These are phyloP conservation scores for Mus caroli DNA, from an alignment of 2,797 vertebrate genomes.

Conservation along the genomic window DNA sequence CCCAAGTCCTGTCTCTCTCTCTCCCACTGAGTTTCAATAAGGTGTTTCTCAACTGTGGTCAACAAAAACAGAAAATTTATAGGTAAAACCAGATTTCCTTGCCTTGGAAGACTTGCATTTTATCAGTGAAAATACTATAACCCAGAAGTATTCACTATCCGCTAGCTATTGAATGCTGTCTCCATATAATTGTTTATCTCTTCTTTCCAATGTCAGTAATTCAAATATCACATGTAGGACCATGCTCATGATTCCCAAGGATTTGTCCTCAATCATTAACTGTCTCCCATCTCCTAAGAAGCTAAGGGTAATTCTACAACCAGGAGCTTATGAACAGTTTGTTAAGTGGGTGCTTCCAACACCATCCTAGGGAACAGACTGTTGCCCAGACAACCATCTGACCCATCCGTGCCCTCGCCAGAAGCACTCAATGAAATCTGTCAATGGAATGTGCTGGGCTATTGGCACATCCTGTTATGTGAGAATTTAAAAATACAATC, in stretches of 20 bases:
- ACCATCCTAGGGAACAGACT: conserved; percentile 2
- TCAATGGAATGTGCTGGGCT: neutral
- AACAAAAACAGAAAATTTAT: neutral
- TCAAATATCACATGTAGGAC: neutral
- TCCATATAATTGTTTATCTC: neutral
- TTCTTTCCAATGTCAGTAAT: neutral
- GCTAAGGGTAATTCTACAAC: conserved; percentile 36
- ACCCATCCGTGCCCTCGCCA: neutral
- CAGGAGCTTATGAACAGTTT: conserved; percentile 45
- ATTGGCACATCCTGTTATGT: conserved; percentile 54
- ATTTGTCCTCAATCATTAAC: neutral
- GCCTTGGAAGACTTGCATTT: neutral
- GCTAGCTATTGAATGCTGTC: neutral
- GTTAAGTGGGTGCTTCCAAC: conserved; percentile 21
- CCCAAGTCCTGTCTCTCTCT: neutral
- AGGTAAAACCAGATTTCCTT: neutral
- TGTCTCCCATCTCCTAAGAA: conserved; percentile 2
- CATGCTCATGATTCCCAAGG: neutral
- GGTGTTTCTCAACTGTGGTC: neutral
- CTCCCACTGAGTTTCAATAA: neutral
- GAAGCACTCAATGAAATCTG: conserved; percentile 15
- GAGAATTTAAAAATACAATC: conserved; percentile 34
- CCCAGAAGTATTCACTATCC: neutral
- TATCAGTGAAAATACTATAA: conserved; percentile 18
- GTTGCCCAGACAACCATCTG: conserved; percentile 35